Evolutionary conservation across 2,797 vertebrate genomes (phyloP), one percentile per base, ranked within the genome.

Genomic region (Megalops cyprinoides): DNA sequence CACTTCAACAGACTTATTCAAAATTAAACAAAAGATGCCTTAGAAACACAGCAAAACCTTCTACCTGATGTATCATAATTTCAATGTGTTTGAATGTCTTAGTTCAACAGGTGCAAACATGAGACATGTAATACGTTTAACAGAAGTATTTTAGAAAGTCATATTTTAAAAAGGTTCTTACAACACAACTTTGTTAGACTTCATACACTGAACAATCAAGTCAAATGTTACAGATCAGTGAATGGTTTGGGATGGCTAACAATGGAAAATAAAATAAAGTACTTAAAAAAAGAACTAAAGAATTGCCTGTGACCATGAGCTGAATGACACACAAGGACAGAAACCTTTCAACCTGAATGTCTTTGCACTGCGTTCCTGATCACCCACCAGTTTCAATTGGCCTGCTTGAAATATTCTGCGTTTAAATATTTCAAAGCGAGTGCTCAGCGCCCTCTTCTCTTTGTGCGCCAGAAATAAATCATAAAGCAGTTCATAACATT

Each of bases 11-110:
- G 25, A 46, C 15, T 49, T 10, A 49, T 62, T 23, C 37, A 82
- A 76, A 49, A 53, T 79, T 48, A 44, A 79, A 79, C 82, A 76
- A 78, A 78, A 60, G 71, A 79, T 85, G 79, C 84, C 82, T 83
- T 85, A 81, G 69, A 85, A 85, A 79, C 81, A 81, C 28, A 67
- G 58, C n/a, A n/a, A n/a, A 79, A 58, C 60, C 60, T 48, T 78
- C 80, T 60, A 58, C 77, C 75, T 76, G 39, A 73, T 75, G 76
- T 4, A 81, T 78, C 55, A 79, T 81, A 80, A 71, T 28, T 44
- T 55, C 49, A 55, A 44, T 62, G 75, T 78, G 18, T 83, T 39
- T 39, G 31, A 80, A 82, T 74, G 71, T 71, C 78, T 77, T 78
- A 76, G 76, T 76, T 78, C 81, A n/a, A 28, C 81, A 78, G 51